Conservation (phyloP, 2,888 invertebrate species). For the Plebejus melissa region DNA sequence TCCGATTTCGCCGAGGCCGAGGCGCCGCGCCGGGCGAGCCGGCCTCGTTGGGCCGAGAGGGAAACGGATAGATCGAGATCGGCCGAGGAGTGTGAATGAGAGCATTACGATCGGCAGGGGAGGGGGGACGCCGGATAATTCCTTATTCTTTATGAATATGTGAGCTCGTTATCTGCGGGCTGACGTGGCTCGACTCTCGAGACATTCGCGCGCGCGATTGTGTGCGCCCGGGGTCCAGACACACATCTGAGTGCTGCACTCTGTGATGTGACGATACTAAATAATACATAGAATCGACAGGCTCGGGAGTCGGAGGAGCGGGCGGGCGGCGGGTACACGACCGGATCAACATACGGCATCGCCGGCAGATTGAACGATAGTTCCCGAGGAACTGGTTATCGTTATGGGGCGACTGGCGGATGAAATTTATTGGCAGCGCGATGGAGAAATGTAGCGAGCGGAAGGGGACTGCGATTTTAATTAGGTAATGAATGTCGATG, state of each 20-base stretch:
- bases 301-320: slow-evolving; percentile 59
- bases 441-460: slow-evolving; percentile 79
- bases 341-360: slow-evolving; percentile 79
- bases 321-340: slow-evolving; percentile 73
- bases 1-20: slow-evolving; percentile 55
- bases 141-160: slow-evolving; percentile 80
- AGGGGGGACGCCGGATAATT: slow-evolving; percentile 68
- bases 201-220: slow-evolving; percentile 49
- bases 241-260: slow-evolving; percentile 45
- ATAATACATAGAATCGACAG: slow-evolving; percentile 77
- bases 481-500: slow-evolving; percentile 80
- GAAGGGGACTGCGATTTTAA: slow-evolving; percentile 79
- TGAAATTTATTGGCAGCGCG: slow-evolving; percentile 79
- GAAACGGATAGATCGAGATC: slow-evolving; percentile 75
- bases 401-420: slow-evolving; percentile 78
- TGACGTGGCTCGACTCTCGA: slow-evolving; percentile 55
- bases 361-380: slow-evolving; percentile 79
- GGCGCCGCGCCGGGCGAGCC: slow-evolving; percentile 48
- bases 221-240: slow-evolving; percentile 40
- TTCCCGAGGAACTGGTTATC: slow-evolving; percentile 79
- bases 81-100: slow-evolving; percentile 74
- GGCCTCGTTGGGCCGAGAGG: slow-evolving; percentile 65
- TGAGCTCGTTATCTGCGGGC: slow-evolving; percentile 73
- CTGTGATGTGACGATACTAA: slow-evolving; percentile 64
- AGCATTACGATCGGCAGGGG: slow-evolving; percentile 65